Conservation (phyloP, 2,113 vertebrate genomes). For the Amblyopsis rosae region DNA sequence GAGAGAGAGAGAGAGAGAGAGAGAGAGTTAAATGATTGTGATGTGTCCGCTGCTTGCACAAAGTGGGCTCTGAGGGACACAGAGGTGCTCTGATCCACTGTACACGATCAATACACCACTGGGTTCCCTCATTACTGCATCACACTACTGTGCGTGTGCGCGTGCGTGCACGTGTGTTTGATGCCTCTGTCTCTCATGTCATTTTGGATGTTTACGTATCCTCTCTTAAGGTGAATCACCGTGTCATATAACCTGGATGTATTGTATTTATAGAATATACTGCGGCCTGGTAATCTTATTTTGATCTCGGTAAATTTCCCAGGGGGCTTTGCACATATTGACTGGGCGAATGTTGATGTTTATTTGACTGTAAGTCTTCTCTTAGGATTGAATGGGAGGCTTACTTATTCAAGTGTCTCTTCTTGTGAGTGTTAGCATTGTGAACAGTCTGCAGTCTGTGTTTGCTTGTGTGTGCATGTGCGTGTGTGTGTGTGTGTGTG, state of each 20-base stretch:
- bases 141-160: neutral
- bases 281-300: neutral
- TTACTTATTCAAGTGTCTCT: neutral
- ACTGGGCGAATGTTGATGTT: neutral
- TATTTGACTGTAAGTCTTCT: neutral
- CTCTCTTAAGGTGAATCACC: neutral
- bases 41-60: slow-evolving; percentile 43
- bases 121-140: slow-evolving; percentile 65
- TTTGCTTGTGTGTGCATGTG: slow-evolving; percentile 1
- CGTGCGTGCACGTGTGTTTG: neutral
- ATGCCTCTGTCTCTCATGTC: neutral
- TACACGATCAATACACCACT: slow-evolving; percentile 67
- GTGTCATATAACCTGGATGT: neutral
- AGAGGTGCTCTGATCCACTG: slow-evolving; percentile 68
- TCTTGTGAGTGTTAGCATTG: neutral
- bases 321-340: neutral
- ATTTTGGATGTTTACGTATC: neutral
- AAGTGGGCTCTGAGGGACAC: slow-evolving; percentile 70
- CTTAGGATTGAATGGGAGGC: neutral
- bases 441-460: neutral
- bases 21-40: slow-evolving; percentile 48
- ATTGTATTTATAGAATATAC: neutral
- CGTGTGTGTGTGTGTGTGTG: neutral
- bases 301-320: neutral
- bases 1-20: slow-evolving; percentile 17